Evolutionary conservation across 2,113 vertebrate species (phyloP), one percentile per base, ranked within the genome.

Genomic region (Setophaga kirtlandii): DNA sequence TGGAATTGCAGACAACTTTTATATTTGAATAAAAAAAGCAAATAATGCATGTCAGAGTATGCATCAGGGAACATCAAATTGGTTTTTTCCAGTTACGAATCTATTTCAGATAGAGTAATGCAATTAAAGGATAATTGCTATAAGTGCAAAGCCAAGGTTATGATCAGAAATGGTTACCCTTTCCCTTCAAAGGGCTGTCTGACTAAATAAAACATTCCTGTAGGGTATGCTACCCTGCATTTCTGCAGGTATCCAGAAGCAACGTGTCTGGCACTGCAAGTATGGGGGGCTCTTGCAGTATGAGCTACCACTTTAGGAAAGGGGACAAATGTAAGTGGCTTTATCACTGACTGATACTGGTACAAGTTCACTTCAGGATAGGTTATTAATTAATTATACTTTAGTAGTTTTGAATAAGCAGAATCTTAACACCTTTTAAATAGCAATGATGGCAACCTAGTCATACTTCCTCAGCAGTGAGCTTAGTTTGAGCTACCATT

Each of bases 1-100:
- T 98, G 97, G 97, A 97, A 97, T 98, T 98, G 98, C 96, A 96
- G 98, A 98, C 97, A 98, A 97, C 97, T 98, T 98, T 98, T 99
- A 98, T 98, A 99, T 99, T 98, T 99, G 98, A 99, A 99, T 98
- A 98, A 99, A 98, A 98, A 98, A 98, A 98, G 95, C 96, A 98
- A 98, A 97, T 95, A 97, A 95, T 83, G 82, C 96, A 96, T 94
- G 96, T 97, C 97, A 97, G 96, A 95, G 96, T 95, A 97, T 52
- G 89, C 96, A 97, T 98, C 97, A 85, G 96, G 96, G 96, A 98
- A 97, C 82, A 95, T 97, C 96, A 97, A 92, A 97, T 97, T 97
- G 97, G 62, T 82, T 98, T 97, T 98, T 98, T 95, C 96, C 97
- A 97, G 98, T 98, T 98, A 98, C 97, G 93, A 89, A 96, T 98